Base-by-base conservation (phyloP, 2,888 invertebrate species). In the Stegophylla sp. region DNA sequence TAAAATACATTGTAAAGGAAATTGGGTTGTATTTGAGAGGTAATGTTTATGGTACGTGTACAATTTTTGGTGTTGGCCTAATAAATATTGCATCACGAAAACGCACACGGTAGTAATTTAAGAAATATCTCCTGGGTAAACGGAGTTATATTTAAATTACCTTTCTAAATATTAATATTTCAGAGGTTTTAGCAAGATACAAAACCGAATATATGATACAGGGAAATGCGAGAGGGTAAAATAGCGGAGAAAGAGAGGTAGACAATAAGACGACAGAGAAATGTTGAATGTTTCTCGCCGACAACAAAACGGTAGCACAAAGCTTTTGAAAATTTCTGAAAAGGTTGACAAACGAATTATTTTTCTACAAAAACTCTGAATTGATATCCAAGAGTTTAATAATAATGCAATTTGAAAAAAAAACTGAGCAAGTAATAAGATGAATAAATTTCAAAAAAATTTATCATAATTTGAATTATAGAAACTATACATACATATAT, bases 61-160 rank as follows among this genome's bases (percentile, higher is more conserved):
- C 51, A 53, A 20, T 43, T 75, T 43, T 43, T n/a, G 26, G 61
- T n/a, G 48, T 48, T 10, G 23, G 10, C 0, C 20, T 45, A 73
- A 74, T 63, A 74, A 63, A 63, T 63, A 63, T 63, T 74, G 10
- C 5, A 51, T 34, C 34, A 74, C 20, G 28, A 9, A 74, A 34
- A 34, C 13, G 2, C 48, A 74, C 48, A 34, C 20, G 34, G n/a
- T 20, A 48, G 41, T 75, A 66, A 53, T 75, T 64, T 64, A 64
- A 75, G 53, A 53, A 64, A 75, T 53, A 75, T 75, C 23, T 75
- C 75, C 3, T 23, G 75, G 53, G 53, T 66, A 75, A 66, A 75
- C 20, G 13, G 4, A 53, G 15, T 71, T 51, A 64, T 53, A 75
- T 43, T 75, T 53, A 41, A 75, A 75, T 64, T 53, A 43, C 64